These are phyloP conservation scores for Sarcophaga peregrina DNA, from an alignment of 1,140 invertebrate genomes.

Conservation along the genomic window DNA sequence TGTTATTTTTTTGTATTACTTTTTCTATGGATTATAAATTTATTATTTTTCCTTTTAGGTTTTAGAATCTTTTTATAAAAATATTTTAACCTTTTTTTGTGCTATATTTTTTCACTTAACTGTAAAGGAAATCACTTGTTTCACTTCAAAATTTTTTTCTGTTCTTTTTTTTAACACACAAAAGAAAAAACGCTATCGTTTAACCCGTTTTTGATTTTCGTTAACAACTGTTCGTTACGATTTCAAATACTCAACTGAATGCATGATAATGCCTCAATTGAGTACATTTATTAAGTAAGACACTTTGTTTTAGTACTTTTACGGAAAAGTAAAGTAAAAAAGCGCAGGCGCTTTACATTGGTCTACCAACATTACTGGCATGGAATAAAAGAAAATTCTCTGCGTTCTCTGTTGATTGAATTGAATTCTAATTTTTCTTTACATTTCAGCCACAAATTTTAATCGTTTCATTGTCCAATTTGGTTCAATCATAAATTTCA, in stretches of 20 bases:
- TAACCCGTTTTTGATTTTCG: not conserved
- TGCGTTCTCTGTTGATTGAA: not conserved
- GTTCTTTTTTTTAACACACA: not conserved
- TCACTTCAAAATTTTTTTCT: not conserved
- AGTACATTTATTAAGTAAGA: not conserved
- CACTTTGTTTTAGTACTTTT: not conserved
- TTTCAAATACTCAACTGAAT: slow-evolving; percentile 31
- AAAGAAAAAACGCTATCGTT: not conserved
- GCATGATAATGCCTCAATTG: not conserved
- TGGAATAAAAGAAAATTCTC: not conserved
- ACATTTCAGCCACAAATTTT: too few species aligned
- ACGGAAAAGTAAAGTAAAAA: not conserved
- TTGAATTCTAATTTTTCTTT: not conserved
- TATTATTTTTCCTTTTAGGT: not conserved
- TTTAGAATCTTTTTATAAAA: not conserved
- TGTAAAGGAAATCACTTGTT: not conserved
- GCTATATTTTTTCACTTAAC: slow-evolving; percentile 7
- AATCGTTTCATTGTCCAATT: not conserved
- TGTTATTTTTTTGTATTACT: too few species aligned
- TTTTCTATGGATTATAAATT: not conserved
- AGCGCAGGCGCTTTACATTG: not conserved
- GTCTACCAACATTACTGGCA: not conserved
- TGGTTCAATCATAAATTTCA: not conserved
- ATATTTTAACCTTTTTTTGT: not conserved
- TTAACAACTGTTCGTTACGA: slow-evolving; percentile 13